Percentiles rank a stretch among this genome's conserved stretches.
Evolutionary conservation across 2,797 vertebrate genomes (phyloP).

Genomic region (Anniella stebbinsi): DNA sequence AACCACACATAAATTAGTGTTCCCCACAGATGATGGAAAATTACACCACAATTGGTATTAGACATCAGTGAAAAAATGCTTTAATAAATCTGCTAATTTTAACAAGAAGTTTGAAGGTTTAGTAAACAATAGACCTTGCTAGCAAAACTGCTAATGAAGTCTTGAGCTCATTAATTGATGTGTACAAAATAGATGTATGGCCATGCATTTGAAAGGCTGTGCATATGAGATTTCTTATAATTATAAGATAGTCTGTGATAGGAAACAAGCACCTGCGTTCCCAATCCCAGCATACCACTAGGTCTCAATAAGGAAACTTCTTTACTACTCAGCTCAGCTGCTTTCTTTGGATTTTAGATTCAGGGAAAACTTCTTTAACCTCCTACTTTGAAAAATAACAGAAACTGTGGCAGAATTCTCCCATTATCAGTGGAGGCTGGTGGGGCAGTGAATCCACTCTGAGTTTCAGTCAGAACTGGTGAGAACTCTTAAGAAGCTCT

Average conservation of each 20-base stretch:
- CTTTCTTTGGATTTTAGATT: background rate
- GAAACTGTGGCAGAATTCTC: too few relatives aligned
- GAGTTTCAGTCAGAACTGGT: background rate
- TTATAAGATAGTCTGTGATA: background rate
- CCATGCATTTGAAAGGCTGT: background rate
- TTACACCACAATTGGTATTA: background rate
- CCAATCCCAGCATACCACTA: background rate
- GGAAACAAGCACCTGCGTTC: background rate
- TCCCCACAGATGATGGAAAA: conserved; percentile 1
- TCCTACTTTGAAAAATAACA: background rate
- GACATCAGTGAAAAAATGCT: background rate
- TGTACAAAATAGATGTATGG: background rate
- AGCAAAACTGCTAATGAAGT: background rate
- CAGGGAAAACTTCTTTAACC: background rate
- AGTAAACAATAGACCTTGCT: background rate
- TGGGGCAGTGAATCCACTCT: too few relatives aligned
- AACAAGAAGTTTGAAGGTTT: background rate
- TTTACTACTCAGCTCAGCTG: background rate
- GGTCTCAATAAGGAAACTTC: background rate
- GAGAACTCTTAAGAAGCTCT: background rate
- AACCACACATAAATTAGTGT: background rate
- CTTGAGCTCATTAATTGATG: background rate
- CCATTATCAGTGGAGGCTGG: too few relatives aligned
- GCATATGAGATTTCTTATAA: background rate
- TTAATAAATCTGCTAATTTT: background rate